Percentiles rank a stretch among this genome's conserved stretches.
These are phyloP conservation scores for Drosophila mercatorum DNA, from an alignment of 2,888 invertebrate species.

Conservation along the genomic window DNA sequence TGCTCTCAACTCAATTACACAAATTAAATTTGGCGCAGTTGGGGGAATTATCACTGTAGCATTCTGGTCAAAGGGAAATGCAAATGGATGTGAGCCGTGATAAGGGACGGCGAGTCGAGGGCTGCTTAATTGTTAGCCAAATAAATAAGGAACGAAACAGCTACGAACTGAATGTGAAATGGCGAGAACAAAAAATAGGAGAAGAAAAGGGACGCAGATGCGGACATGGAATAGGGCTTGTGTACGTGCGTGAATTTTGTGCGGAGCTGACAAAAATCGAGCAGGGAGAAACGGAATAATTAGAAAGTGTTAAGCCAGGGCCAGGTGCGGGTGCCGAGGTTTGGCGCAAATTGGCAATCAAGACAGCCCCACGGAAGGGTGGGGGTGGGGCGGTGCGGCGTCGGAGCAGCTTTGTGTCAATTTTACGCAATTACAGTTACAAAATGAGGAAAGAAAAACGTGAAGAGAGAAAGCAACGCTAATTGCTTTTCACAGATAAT, in stretches of 20 bases:
- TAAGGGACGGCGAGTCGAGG: background rate
- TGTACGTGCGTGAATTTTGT: conserved; percentile 68
- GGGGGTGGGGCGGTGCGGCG: conserved; percentile 31
- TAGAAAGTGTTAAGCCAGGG: conserved; percentile 46
- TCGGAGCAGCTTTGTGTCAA: conserved; percentile 31
- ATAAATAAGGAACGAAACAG: conserved; percentile 54
- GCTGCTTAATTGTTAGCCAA: conserved; percentile 59
- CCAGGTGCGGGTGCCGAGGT: conserved; percentile 18
- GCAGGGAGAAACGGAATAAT: conserved; percentile 57
- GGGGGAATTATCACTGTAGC: conserved; percentile 12
- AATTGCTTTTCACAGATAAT: conserved; percentile 77
- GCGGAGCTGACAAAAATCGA: conserved; percentile 74
- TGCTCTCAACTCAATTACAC: background rate
- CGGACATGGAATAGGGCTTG: too few relatives aligned
- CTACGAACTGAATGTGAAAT: too few relatives aligned
- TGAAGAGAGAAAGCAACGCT: conserved; percentile 43
- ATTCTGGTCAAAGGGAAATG: conserved; percentile 23
- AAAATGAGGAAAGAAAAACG: conserved; percentile 38
- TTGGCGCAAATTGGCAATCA: conserved; percentile 71
- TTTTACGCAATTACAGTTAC: conserved; percentile 65
- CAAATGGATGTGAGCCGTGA: conserved; percentile 33
- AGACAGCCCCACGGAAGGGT: conserved; percentile 29
- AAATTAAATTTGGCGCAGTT: background rate
- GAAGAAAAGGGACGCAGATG: too few relatives aligned
- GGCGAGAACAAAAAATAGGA: too few relatives aligned